Evolutionary conservation across 2,888 invertebrate genomes (phyloP), one percentile per base, ranked within the genome.

Genomic region (Lutraria lutraria): DNA sequence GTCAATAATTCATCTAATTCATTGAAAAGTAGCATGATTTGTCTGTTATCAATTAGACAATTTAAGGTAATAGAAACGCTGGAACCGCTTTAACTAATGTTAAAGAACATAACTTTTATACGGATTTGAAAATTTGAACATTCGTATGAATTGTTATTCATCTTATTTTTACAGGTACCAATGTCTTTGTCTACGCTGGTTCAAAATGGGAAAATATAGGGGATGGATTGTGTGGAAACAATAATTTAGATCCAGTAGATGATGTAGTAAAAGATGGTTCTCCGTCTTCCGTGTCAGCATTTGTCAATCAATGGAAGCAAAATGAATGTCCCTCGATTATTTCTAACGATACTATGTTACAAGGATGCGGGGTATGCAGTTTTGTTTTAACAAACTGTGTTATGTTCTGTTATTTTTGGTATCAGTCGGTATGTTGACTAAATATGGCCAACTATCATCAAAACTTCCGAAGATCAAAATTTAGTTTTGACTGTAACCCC

Each of bases 261-360:
- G 99, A 99, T 96, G 98, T 98, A 97, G 98, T 98, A 96, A 98
- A 98, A 8, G 98, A 98, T 54, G 86, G 90, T 25, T 60, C 68
- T 25, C 34, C 68, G 4, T 83, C 56, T 13, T 12, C 16, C 21
- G 21, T 86, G 4, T 54, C 53, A 15, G 89, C 86, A n/a, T 89
- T 84, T 29, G 56, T 89, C n/a, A 86, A 91, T 76, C 79, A 79
- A 29, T 88, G 68, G 81, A 56, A 76, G 29, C 13, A 13, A 13
- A 16, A 3, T 8, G 52, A 43, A 0, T 90, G 90, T 60, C 85
- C 90, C 13, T 82, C 81, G 31, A 81, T 88, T 34, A 31, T 4
- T 10, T 12, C 79, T 4, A 63, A 34, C 6, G 83, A 76, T 21
- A 81, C 80, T 0, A 82, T 63, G 3, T 53, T 68, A 8, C 63